These are phyloP conservation scores for Heliocidaris erythrogramma DNA, from an alignment of 35 echinoderm and acorn worm genomes.

Conservation along the genomic window DNA sequence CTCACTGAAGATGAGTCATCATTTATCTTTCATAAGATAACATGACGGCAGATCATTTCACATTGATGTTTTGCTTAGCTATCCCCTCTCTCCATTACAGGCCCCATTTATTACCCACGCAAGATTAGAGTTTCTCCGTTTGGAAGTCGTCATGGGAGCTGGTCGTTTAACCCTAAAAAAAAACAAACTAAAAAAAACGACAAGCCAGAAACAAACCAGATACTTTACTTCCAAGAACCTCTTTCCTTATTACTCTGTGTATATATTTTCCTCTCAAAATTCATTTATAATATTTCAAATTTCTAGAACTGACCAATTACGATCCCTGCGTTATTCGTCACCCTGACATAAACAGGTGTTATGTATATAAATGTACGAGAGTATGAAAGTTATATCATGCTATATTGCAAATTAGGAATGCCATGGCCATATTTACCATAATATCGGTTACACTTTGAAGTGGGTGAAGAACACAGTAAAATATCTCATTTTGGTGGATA, in stretches of 20 bases:
- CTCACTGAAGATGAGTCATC: neutral
- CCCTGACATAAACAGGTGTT: neutral
- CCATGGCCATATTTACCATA: no score
- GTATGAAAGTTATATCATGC: no score
- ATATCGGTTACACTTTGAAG: no score
- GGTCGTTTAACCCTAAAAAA: neutral
- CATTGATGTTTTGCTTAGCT: neutral
- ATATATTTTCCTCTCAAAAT: neutral
- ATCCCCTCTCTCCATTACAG: neutral
- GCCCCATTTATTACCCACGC: conserved; percentile 6
- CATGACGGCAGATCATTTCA: neutral
- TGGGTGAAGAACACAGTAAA: no score
- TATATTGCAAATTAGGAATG: no score
- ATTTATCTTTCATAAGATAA: conserved; percentile 5
- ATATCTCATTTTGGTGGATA: neutral
- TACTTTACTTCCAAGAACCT: neutral
- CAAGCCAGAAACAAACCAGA: neutral
- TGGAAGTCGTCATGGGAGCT: neutral
- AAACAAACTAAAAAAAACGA: neutral
- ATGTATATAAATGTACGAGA: neutral
- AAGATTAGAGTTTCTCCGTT: conserved; percentile 3
- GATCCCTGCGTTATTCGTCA: neutral
- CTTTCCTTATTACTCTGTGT: no score
- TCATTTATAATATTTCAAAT: neutral
- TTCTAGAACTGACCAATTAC: neutral